Conservation (phyloP, 2,113 vertebrate genomes). For the Esox niger region DNA sequence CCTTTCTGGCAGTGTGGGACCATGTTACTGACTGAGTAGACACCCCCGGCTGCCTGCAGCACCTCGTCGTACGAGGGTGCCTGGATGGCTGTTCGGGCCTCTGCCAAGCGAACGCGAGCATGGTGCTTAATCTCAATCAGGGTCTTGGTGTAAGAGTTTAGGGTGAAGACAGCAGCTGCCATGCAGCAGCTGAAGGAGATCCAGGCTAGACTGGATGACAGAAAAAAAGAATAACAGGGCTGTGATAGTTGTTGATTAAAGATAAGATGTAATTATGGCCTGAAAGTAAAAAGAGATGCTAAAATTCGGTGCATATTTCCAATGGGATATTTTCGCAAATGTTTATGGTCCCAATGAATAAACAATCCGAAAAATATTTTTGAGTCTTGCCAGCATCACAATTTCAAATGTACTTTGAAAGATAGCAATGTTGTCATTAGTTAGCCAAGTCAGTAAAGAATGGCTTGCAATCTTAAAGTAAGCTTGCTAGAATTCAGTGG, state of each 20-base stretch:
- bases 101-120: constrained; percentile 68
- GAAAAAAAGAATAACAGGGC: neutral
- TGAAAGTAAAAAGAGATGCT: too few species aligned
- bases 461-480: too few species aligned
- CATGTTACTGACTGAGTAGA: constrained; percentile 74
- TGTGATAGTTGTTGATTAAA: neutral
- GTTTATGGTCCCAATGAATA: too few species aligned
- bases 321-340: too few species aligned
- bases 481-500: too few species aligned
- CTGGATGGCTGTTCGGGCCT: constrained; percentile 50
- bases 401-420: too few species aligned
- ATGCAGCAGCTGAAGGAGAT: constrained; percentile 83
- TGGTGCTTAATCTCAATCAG: constrained; percentile 77
- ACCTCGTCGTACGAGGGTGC: constrained; percentile 75
- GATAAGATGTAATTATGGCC: neutral
- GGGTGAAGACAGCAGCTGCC: constrained; percentile 78
- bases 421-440: too few species aligned
- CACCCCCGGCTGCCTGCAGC: constrained; percentile 42
- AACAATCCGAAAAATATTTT: too few species aligned
- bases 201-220: constrained; percentile 74
- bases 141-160: constrained; percentile 84
- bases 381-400: too few species aligned
- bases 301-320: too few species aligned
- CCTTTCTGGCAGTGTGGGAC: constrained; percentile 69
- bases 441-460: too few species aligned